Percentiles rank a stretch among this genome's conserved stretches.
Evolutionary conservation across 2,797 vertebrate species (phyloP).

Genomic region (Setipinna tenuifilis): DNA sequence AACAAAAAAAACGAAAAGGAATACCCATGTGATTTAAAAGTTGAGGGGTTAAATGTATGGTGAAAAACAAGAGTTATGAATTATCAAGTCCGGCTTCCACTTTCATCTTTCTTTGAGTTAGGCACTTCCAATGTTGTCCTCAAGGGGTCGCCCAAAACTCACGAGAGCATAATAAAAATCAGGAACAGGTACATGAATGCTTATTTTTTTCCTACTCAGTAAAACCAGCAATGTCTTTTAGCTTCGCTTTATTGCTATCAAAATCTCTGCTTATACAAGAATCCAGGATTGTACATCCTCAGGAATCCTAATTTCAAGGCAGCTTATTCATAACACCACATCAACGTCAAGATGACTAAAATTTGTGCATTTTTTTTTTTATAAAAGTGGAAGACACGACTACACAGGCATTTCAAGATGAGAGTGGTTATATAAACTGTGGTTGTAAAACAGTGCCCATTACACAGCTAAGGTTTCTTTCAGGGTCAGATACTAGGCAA

Average conservation of each 20-base stretch:
- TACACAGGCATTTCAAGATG: neutral
- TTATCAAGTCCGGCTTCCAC: neutral
- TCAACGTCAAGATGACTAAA: neutral
- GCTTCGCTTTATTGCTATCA: too few relatives aligned
- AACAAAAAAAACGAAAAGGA: too few relatives aligned
- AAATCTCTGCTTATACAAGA: neutral
- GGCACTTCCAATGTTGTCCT: constrained; percentile 57
- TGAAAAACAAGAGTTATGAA: too few relatives aligned
- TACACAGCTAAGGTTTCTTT: neutral
- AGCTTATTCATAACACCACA: neutral
- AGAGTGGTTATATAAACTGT: neutral
- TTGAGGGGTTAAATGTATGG: too few relatives aligned
- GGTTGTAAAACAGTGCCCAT: neutral
- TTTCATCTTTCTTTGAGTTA: neutral
- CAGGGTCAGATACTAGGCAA: neutral
- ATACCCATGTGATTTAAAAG: too few relatives aligned
- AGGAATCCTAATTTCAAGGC: neutral
- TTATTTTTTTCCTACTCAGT: neutral
- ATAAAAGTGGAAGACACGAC: neutral
- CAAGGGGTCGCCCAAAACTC: constrained; percentile 70
- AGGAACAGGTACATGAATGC: neutral
- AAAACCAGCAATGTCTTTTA: neutral
- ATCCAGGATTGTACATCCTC: neutral
- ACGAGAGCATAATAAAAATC: constrained; percentile 4
- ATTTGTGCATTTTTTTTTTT: neutral